These are phyloP conservation scores for Ispidina lecontei DNA, from an alignment of 2,797 vertebrate species.

Conservation along the genomic window DNA sequence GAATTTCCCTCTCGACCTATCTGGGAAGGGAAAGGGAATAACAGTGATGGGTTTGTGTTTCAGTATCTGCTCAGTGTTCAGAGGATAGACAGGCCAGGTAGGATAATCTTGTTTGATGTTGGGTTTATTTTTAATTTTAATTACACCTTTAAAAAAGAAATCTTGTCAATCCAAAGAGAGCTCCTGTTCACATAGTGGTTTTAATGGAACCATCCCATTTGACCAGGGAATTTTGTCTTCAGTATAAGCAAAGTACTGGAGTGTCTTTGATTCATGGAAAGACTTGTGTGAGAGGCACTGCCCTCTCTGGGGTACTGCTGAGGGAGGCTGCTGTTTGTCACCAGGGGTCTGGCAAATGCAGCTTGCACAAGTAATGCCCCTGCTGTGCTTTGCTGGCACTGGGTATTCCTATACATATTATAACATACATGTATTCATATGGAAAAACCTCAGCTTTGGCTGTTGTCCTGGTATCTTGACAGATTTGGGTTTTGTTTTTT, in stretches of 20 bases:
- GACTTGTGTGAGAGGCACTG: background rate
- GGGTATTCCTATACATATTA: too few relatives aligned
- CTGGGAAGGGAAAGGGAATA: background rate
- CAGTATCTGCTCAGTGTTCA: background rate
- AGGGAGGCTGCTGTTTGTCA: background rate
- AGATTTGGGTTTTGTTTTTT: background rate
- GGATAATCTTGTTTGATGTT: background rate
- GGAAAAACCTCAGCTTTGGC: background rate
- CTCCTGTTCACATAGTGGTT: background rate
- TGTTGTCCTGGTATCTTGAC: fast-evolving
- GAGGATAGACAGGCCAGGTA: background rate
- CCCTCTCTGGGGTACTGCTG: background rate
- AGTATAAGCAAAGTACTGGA: background rate
- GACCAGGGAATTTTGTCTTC: background rate
- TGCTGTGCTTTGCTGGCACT: fast-evolving
- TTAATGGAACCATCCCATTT: background rate
- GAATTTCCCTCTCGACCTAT: background rate
- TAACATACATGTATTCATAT: background rate
- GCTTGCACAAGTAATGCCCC: fast-evolving
- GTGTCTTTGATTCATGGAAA: background rate
- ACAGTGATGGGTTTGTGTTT: background rate
- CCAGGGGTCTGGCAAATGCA: background rate
- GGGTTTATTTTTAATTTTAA: background rate
- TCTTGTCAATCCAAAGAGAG: background rate
- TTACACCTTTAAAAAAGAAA: background rate